Conservation (phyloP, 2,797 vertebrate species). For the Pangasius mekongensis region DNA sequence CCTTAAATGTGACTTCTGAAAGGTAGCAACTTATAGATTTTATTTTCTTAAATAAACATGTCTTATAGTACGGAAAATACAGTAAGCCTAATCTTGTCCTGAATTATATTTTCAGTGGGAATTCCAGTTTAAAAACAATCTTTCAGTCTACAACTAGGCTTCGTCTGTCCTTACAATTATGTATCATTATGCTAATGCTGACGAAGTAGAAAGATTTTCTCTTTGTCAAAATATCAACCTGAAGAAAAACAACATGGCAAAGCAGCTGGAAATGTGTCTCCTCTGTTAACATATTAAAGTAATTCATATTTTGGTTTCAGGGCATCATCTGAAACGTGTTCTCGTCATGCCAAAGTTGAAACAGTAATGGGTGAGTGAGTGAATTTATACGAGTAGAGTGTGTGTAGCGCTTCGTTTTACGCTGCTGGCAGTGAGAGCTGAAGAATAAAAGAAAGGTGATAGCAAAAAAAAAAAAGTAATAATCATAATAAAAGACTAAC, state of each 20-base stretch:
- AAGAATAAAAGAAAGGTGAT: constrained; percentile 56
- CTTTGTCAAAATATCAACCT: neutral
- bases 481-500: constrained; percentile 37
- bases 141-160: neutral
- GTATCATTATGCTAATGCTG: constrained; percentile 35
- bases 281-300: neutral
- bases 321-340: constrained; percentile 69
- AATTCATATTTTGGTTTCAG: constrained; percentile 50
- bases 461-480: constrained; percentile 58
- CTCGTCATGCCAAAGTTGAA: constrained; percentile 71
- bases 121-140: neutral
- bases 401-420: constrained; percentile 69
- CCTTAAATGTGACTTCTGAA: neutral
- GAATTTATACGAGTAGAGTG: constrained; percentile 67
- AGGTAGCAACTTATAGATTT: too few species aligned
- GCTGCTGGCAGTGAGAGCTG: constrained; percentile 69
- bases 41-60: neutral
- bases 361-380: constrained; percentile 36
- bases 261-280: neutral
- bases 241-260: neutral
- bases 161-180: constrained; percentile 26
- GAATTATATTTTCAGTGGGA: neutral
- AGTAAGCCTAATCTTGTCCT: neutral
- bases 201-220: neutral
- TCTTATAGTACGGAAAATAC: constrained; percentile 4